Evolutionary conservation across 2,888 invertebrate genomes (phyloP), one percentile per base, ranked within the genome.

Genomic region (Cloeon dipterum): DNA sequence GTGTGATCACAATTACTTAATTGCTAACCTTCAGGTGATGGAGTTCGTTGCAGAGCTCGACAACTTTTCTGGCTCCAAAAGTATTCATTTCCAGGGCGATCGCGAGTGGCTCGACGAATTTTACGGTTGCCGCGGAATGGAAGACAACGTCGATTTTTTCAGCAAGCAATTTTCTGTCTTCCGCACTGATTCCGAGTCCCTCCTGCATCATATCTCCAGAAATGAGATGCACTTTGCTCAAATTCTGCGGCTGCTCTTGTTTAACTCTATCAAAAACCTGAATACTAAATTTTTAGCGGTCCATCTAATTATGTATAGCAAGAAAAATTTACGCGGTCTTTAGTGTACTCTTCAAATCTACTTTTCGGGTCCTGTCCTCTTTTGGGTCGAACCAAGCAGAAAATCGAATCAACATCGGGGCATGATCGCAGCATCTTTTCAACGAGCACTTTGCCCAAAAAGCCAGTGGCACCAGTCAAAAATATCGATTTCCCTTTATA

Each of bases 391-490:
- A 36, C 26, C 20, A 36, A 16, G 20, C 26, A n/a, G 26, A 36
- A 36, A 11, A 36, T 20, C 10, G 26, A 29, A 14, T 26, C 19
- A 20, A 36, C 36, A 5, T 17, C 26, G 2, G 36, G 36, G 13
- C 36, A 36, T 18, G 36, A 36, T 10, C 14, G 26, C 14, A 36
- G 36, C 8, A 36, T 25, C 19, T 36, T 36, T 19, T 36, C 36
- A 20, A 36, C 36, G 11, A 36, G 18, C 14, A 16, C 36, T 19
- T 36, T 93, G 21, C 93, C 91, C 36, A 93, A 68, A 54, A 91
- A 93, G n/a, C 93, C 89, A 14, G 81, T 82, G 5, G 67, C 71
- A 4, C 75, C 75, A 17, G 67, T 66, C 26, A 70, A 57, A 26
- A 68, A 49, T 37, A 69, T 52, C 2, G 63, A 56, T 2, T 63